Evolutionary conservation across 2,888 invertebrate species (phyloP), one percentile per base, ranked within the genome.

Genomic region (Mythimna impura): DNA sequence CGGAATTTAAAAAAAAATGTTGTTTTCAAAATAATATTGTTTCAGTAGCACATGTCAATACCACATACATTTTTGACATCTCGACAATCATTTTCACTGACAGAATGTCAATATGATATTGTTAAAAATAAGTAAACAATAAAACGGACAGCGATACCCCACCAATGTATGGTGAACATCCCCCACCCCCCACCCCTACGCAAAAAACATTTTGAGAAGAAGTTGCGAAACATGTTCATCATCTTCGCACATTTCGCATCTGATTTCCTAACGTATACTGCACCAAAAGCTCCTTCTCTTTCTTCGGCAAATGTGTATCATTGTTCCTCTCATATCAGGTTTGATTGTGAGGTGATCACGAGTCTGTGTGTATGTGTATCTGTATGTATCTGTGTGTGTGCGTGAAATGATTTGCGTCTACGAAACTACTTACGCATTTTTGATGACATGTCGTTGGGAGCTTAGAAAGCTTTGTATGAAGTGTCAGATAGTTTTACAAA

Each of bases 321-420:
- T 92, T 92, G 93, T 92, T 92, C 90, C 94, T 93, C 92, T 94
- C 94, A 91, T 92, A 93, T 93, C 94, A 92, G 93, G 94, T 94
- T 94, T 93, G 90, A 89, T 88, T 89, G 87, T 88, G 77, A 75
- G 70, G 80, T 62, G 62, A 58, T 66, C 54, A 5, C 30, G 71
- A 60, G 61, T 71, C 62, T 82, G 66, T 61, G 73, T 75, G 78
- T 52, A 65, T 58, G 20, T 4, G 40, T 40, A 40, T 9, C 20
- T 50, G 50, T 63, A 25, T 30, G 60, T 20, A 22, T n/a, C n/a
- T 68, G 66, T 66, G n/a, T 73, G 70, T 22, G 69, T 73, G 64
- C 30, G 73, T 77, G 73, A 69, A 85, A 83, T 83, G 64, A 83
- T 73, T 78, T 75, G 75, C 71, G 70, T 74, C 76, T 65, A 72